Base-by-base conservation (phyloP, 2,113 vertebrate species). In the Notarius quadriscutis region DNA sequence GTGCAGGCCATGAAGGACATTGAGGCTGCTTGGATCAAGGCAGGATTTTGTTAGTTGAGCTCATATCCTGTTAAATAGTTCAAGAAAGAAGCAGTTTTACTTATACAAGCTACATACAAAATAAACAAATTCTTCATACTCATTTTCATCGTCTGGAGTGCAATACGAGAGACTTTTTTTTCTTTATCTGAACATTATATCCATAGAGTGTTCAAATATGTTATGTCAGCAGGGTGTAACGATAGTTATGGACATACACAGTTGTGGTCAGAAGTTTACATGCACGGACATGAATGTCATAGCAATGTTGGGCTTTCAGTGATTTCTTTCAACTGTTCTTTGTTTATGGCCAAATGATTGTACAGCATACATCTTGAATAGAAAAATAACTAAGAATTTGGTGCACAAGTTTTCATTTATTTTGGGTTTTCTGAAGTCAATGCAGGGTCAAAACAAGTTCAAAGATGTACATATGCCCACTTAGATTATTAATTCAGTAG, bases 41-140 rank as follows among this genome's bases (percentile, higher is more conserved):
- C 58, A 27, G 81, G 74, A 89, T 87, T 85, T 83, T 69, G 48
- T 72, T 60, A 6, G 12, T 17, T 79, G 51, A 86, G 58, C 1
- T 89, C 72, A 75, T 77, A 84, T 85, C 75, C 77, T 89, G 88
- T 75, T 67, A 57, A 51, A 22, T 53, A 60, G 27, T 27, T 72
- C 78, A 18, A 86, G 25, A 27, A 25, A 81, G 30, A 82, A 12
- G 34, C 41, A 53, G 30, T 30, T 67, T 65, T 75, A 62, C 84
- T 58, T 34, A 25, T 69, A 53, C 22, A 53, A 5, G n/a, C 22
- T 34, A 20, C 30, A 22, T 12, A 17, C 25, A 15, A 55, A 27
- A 55, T 27, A 57, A 55, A 79, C 7, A 58, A 12, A 81, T 34
- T 60, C 10, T 41, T 41, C 30, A 81, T 34, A 2, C 27, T 34